phyloP scores from a whole-genome alignment of 2,888 invertebrate genomes.

The Campoletis raptor region DNA sequence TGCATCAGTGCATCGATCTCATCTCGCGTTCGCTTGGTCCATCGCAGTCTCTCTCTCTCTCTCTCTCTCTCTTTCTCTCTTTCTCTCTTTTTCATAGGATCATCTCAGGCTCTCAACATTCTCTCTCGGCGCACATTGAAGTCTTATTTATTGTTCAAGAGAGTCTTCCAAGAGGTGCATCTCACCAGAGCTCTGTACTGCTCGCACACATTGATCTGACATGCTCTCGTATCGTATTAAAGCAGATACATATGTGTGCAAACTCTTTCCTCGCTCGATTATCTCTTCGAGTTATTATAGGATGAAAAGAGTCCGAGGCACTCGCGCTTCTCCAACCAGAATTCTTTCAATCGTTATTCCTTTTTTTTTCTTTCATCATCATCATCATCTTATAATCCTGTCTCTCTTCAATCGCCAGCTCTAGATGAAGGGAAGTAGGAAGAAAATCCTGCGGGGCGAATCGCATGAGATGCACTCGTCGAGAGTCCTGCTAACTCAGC shows the following conservation, averaged over 20 bases:
- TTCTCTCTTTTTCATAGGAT: not conserved
- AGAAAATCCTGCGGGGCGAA: constrained; percentile 8
- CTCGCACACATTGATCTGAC: constrained; percentile 62
- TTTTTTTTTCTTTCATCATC: constrained; percentile 61
- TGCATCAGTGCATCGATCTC: constrained; percentile 65
- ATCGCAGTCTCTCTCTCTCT: constrained; percentile 1
- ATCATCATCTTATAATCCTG: not conserved
- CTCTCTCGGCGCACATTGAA: constrained; percentile 77
- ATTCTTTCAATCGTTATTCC: constrained; percentile 42
- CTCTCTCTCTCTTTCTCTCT: not conserved
- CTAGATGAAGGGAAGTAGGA: not conserved
- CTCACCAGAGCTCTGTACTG: constrained; percentile 8
- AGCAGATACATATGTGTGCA: constrained; percentile 46
- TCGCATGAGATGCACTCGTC: constrained; percentile 40
- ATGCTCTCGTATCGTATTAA: constrained; percentile 60
- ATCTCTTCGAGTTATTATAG: constrained; percentile 80
- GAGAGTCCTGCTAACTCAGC: constrained; percentile 31
- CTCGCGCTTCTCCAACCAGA: constrained; percentile 35
- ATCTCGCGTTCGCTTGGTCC: constrained; percentile 21
- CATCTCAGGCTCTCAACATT: constrained; percentile 34
- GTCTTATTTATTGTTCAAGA: constrained; percentile 80
- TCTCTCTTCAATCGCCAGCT: constrained; percentile 16
- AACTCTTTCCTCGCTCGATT: constrained; percentile 73
- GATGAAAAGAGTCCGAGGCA: constrained; percentile 65
- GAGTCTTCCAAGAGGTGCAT: constrained; percentile 36